Evolutionary conservation across 1,140 invertebrate species (phyloP).

Genomic region (Marisa cornuarietis): DNA sequence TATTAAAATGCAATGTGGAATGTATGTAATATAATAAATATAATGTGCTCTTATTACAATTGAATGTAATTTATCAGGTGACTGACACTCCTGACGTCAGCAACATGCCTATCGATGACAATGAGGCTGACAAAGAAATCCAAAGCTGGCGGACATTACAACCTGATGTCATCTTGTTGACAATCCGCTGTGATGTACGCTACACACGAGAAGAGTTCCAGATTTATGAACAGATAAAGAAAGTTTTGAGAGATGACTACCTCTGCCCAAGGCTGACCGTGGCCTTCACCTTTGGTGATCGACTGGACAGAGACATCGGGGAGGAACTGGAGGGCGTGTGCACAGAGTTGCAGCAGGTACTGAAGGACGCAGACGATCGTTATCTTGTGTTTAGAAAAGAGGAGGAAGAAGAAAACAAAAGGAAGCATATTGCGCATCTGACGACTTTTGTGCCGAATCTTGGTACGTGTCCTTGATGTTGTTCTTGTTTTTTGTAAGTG

Average conservation of each 20-base stretch:
- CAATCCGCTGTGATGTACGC: not conserved
- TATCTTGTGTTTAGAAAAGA: not conserved
- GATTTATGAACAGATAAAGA: not conserved
- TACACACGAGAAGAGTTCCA: not conserved
- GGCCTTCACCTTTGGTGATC: conserved; percentile 1
- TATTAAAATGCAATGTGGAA: not conserved
- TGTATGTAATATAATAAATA: not conserved
- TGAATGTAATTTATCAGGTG: not conserved
- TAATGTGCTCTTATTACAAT: too few species aligned
- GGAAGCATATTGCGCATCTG: too few species aligned
- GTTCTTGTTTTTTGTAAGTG: too few species aligned
- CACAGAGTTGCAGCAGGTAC: not conserved
- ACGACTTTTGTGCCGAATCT: too few species aligned
- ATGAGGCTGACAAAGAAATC: not conserved
- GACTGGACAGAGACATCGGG: not conserved
- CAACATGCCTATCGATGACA: not conserved
- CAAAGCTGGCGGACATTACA: not conserved
- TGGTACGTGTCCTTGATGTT: too few species aligned
- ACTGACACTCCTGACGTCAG: conserved; percentile 1
- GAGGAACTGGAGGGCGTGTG: not conserved
- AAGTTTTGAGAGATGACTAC: not conserved
- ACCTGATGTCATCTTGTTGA: not conserved
- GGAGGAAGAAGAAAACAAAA: too few species aligned
- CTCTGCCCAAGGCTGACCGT: not conserved
- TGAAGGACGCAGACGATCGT: not conserved